Evolutionary conservation across 2,888 invertebrate genomes (phyloP).

Genomic region (Galerucella nymphaeae): DNA sequence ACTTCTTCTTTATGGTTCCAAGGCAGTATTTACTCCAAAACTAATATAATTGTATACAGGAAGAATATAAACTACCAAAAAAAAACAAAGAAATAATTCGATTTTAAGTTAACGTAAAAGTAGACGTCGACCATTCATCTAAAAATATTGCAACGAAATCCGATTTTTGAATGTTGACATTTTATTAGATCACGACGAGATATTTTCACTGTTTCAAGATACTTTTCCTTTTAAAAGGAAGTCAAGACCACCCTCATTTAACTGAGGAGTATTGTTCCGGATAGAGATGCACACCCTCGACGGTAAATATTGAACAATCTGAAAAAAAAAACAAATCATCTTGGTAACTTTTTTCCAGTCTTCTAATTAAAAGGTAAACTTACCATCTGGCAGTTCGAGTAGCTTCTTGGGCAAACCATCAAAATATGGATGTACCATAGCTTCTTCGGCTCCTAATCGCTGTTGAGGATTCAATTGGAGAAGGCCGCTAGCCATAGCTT

Average conservation of each 20-base stretch:
- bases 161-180: conserved; percentile 12
- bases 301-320: conserved; percentile 96
- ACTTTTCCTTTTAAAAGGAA: conserved; percentile 57
- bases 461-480: conserved; percentile 88
- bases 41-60: too few species aligned
- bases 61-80: too few species aligned
- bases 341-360: too few species aligned
- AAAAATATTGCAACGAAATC: conserved; percentile 39
- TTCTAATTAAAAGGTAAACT: conserved; percentile 55
- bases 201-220: conserved; percentile 43
- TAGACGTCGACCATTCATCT: neutral
- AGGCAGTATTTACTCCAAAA: too few species aligned
- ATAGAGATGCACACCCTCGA: conserved; percentile 89
- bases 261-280: conserved; percentile 75
- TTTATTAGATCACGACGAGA: conserved; percentile 18
- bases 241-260: conserved; percentile 57
- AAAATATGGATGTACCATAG: conserved; percentile 92
- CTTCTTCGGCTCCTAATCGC: conserved; percentile 87
- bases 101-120: neutral
- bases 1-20: too few species aligned
- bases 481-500: conserved; percentile 86
- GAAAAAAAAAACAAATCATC: conserved; percentile 65
- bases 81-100: too few species aligned
- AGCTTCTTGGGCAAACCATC: conserved; percentile 88
- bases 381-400: conserved; percentile 92